phyloP scores from a whole-genome alignment of 2,113 vertebrate species.

The Chionis minor region DNA sequence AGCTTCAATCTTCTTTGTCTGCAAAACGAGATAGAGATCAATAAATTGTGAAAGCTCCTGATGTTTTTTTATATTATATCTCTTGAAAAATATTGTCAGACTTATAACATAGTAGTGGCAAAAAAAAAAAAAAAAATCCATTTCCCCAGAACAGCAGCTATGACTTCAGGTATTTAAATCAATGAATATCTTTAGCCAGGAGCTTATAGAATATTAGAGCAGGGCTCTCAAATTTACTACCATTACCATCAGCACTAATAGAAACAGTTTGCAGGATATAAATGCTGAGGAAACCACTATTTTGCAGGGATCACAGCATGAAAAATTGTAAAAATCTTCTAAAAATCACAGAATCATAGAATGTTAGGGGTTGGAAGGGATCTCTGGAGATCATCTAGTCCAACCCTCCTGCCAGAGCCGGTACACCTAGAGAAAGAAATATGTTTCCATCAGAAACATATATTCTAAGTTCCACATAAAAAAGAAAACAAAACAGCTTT shows the following conservation, averaged over 20 bases:
- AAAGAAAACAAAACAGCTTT: neutral
- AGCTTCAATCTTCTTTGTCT: neutral
- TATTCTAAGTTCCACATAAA: neutral
- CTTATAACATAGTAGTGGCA: accelerated
- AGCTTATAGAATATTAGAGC: neutral
- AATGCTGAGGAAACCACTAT: neutral
- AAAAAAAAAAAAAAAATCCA: neutral
- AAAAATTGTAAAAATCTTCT: neutral
- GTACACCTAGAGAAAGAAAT: too few species aligned
- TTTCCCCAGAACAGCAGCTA: neutral
- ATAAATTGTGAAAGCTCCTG: neutral
- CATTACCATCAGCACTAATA: neutral
- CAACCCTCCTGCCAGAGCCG: too few species aligned
- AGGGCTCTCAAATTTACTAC: neutral
- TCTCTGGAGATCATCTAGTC: too few species aligned
- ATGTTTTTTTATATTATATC: neutral
- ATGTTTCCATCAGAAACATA: neutral
- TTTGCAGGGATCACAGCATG: neutral
- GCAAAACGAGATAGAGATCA: neutral
- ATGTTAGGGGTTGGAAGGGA: too few species aligned
- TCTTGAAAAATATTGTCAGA: neutral
- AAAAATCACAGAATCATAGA: too few species aligned
- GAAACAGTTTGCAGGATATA: neutral
- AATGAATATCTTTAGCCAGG: neutral
- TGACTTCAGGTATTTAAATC: neutral